Evolutionary conservation across 2,888 invertebrate genomes (phyloP).

Genomic region (Aquatica leii): DNA sequence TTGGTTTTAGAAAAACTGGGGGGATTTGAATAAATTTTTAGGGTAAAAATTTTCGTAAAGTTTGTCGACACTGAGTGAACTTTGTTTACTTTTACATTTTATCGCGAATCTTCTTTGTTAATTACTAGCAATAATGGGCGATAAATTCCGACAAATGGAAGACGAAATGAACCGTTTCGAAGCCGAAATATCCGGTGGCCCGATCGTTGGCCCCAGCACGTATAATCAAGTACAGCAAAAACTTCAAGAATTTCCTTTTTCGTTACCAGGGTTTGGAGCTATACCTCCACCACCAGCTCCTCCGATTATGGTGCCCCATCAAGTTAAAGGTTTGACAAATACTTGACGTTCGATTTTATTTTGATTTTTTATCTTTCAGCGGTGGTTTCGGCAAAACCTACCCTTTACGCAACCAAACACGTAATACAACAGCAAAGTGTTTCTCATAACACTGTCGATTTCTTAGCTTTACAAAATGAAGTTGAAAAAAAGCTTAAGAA

Average conservation of each 20-base stretch:
- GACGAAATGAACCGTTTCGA: constrained; percentile 93
- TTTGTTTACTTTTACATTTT: too few relatives aligned
- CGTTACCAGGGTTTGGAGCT: constrained; percentile 63
- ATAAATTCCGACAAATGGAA: constrained; percentile 82
- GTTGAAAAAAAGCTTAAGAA: constrained; percentile 69
- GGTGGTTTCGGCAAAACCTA: constrained; percentile 75
- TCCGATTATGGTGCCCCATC: constrained; percentile 75
- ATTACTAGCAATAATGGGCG: constrained; percentile 50
- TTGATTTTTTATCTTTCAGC: constrained; percentile 64
- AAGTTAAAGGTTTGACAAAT: constrained; percentile 65
- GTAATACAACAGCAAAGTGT: constrained; percentile 51
- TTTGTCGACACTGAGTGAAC: too few relatives aligned
- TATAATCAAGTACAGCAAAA: constrained; percentile 12
- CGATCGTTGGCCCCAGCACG: constrained; percentile 66
- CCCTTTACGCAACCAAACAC: constrained; percentile 68
- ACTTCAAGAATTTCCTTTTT: constrained; percentile 33
- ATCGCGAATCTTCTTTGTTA: too few relatives aligned
- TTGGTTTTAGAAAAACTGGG: too few relatives aligned
- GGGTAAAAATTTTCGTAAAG: too few relatives aligned
- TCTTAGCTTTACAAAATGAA: constrained; percentile 65
- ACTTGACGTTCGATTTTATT: constrained; percentile 58
- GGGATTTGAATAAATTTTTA: too few relatives aligned
- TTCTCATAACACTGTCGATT: constrained; percentile 59
- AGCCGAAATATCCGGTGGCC: constrained; percentile 81
- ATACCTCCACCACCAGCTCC: constrained; percentile 75